Conservation (phyloP, 2,888 invertebrate genomes). For the Ormyrus labotus region DNA sequence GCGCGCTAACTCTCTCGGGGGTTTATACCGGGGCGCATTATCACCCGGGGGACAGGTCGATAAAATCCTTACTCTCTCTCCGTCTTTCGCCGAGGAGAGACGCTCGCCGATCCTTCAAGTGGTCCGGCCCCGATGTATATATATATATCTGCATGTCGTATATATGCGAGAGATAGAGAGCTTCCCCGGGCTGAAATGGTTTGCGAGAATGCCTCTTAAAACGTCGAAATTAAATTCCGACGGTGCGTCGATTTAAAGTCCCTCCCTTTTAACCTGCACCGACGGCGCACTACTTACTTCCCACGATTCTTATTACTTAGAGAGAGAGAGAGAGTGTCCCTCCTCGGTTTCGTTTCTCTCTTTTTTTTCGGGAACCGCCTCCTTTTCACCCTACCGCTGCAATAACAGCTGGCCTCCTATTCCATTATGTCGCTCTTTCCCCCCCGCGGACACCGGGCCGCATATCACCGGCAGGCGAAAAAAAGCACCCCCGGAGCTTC, state of each 20-base stretch:
- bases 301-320: slow-evolving; percentile 67
- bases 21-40: slow-evolving; percentile 51
- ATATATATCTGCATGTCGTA: slow-evolving; percentile 31
- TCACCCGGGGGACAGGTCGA: slow-evolving; percentile 63
- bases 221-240: slow-evolving; percentile 73
- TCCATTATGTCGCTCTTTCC: slow-evolving; percentile 51
- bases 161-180: slow-evolving; percentile 19
- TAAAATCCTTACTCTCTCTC: slow-evolving; percentile 63
- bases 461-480: slow-evolving; percentile 12
- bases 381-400: slow-evolving; percentile 48
- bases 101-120: slow-evolving; percentile 30
- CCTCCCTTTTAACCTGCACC: slow-evolving; percentile 57
- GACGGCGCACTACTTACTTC: slow-evolving; percentile 69
- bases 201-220: slow-evolving; percentile 65
- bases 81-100: slow-evolving; percentile 51
- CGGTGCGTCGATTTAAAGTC: slow-evolving; percentile 64
- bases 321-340: neutral
- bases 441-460: slow-evolving; percentile 45
- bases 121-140: slow-evolving; percentile 42
- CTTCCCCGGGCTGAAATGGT: slow-evolving; percentile 54
- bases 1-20: neutral
- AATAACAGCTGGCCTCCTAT: slow-evolving; percentile 56
- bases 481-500: slow-evolving; percentile 31
- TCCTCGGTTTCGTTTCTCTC: slow-evolving; percentile 46
- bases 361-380: slow-evolving; percentile 53